Base-by-base conservation (phyloP, 2,797 vertebrate species). In the Syngnathus rostellatus region DNA sequence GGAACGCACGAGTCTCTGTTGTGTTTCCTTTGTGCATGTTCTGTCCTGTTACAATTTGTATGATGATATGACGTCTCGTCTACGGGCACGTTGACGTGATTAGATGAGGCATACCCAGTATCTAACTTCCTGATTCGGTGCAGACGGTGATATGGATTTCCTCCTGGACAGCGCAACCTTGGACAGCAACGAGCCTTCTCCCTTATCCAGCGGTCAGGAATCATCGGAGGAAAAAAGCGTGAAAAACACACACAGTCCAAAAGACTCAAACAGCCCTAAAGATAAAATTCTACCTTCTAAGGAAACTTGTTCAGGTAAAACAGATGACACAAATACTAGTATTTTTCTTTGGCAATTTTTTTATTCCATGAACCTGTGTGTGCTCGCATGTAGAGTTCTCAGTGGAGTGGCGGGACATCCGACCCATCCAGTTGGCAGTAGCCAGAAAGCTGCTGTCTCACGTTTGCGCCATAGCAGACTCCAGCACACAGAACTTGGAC, bases 401-500 rank as follows among this genome's bases (percentile, higher is more conserved):
- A 0, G 78, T 89, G 51, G 91, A 94, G 67, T 92, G 91, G 69
- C 91, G 87, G 31, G 88, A 92, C 58, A 83, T 96, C 25, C 93
- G 92, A 58, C 94, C 97, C 9, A 93, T 97, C 81, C 97, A 99
- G 89, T 85, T 98, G 68, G 95, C 95, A 0, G 94, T 98, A 79
- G 97, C 97, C 23, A 92, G 98, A 82, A 98, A 99, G 84, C 89
- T 99, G 64, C 90, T 99, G 60, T 98, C 97, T 23, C 96, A 98
- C 0, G 93, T 98, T 77, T 98, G 96, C 69, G 97, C 96, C 38
- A 97, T 99, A 41, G 97, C 97, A 7, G 97, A 99, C 79, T 98
- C 96, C 84, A 98, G 95, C 85, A 96, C 97, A 59, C 96, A 98
- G 77, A 98, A 98, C 80, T 90, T 99, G 81, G 96, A 99, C 82